Conservation (phyloP, 2,797 vertebrate genomes). For the Notolepis coatsorum region DNA sequence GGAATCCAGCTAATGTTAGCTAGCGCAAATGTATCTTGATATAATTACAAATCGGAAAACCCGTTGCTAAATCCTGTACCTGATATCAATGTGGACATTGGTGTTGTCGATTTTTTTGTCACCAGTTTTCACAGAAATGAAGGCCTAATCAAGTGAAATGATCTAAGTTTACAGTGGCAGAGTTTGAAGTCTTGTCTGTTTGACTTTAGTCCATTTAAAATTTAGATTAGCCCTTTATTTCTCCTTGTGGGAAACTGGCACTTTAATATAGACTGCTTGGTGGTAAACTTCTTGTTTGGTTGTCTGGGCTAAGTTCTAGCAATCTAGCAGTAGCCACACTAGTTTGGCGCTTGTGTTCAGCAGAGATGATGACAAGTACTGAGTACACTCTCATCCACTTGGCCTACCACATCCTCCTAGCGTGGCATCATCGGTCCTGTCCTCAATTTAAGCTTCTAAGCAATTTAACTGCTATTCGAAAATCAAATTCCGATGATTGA, state of each 20-base stretch:
- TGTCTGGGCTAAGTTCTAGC: neutral
- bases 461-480: neutral
- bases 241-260: too few relatives aligned
- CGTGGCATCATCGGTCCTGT: slow-evolving; percentile 16
- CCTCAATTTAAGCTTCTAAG: neutral
- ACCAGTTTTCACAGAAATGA: neutral
- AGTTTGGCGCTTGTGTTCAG: neutral
- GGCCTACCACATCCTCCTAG: slow-evolving; percentile 24
- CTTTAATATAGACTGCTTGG: too few relatives aligned
- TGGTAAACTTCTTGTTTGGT: too few relatives aligned
- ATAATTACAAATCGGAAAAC: neutral
- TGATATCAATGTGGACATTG: neutral
- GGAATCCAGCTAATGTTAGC: slow-evolving; percentile 57
- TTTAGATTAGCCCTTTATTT: slow-evolving; percentile 10
- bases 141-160: neutral
- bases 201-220: neutral
- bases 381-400: too few relatives aligned
- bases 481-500: neutral
- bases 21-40: too few relatives aligned
- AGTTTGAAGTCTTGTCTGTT: too few relatives aligned
- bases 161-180: neutral
- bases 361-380: neutral
- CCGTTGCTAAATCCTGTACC: neutral
- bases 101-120: neutral
- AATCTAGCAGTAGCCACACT: too few relatives aligned